Conservation (phyloP, 1,140 invertebrate genomes). For the Drosophila mojavensis region DNA sequence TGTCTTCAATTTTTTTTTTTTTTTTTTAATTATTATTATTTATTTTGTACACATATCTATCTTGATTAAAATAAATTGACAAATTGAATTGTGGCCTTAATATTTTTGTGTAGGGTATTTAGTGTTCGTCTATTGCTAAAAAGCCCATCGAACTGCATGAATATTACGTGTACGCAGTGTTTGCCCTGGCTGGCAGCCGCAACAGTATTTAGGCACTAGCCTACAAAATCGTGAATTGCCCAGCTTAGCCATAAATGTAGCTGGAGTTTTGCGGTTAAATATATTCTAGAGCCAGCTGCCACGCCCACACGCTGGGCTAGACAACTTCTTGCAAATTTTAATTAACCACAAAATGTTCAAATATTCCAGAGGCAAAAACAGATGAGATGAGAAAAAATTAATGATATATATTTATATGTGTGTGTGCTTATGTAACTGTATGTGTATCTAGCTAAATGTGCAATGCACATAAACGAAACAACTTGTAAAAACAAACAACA, state of each 20-base stretch:
- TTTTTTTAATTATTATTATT: too few relatives aligned
- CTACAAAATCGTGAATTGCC: background rate
- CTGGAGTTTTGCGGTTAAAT: background rate
- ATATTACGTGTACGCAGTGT: slow-evolving; percentile 6
- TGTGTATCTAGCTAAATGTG: slow-evolving; percentile 37
- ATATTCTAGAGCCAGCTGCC: background rate
- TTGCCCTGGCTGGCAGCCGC: background rate
- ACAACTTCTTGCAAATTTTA: slow-evolving; percentile 40
- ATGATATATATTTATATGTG: background rate
- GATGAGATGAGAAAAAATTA: slow-evolving; percentile 19
- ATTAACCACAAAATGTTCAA: slow-evolving; percentile 56
- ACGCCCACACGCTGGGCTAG: background rate
- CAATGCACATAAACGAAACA: slow-evolving; percentile 58
- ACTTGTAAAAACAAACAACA: slow-evolving; percentile 70
- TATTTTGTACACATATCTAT: too few relatives aligned
- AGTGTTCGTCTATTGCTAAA: too few relatives aligned
- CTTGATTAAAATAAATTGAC: too few relatives aligned
- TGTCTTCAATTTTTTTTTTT: too few relatives aligned
- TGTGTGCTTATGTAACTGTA: background rate
- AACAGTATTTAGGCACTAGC: background rate
- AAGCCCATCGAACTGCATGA: background rate
- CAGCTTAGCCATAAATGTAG: background rate
- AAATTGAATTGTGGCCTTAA: too few relatives aligned
- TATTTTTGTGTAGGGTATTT: too few relatives aligned
- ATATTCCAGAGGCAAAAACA: slow-evolving; percentile 33